Evolutionary conservation across 2,888 invertebrate genomes (phyloP).

Genomic region (Chrysodeixis includens): DNA sequence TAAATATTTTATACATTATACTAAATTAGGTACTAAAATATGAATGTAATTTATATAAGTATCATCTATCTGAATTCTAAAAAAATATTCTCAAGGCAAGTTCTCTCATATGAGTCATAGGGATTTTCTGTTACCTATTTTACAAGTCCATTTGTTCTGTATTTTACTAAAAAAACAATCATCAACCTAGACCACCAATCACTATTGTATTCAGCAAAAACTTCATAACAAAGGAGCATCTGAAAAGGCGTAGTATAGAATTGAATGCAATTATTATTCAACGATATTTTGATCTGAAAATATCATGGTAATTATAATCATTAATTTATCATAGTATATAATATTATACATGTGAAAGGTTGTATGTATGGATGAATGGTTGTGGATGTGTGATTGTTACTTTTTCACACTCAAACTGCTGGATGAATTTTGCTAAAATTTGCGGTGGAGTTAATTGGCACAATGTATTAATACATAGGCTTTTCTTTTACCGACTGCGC

Average conservation of each 20-base stretch:
- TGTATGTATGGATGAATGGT: too few species aligned
- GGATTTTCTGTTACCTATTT: background rate
- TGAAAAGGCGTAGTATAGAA: background rate
- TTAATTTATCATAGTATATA: too few species aligned
- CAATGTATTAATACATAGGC: too few species aligned
- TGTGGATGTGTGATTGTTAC: too few species aligned
- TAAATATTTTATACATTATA: constrained; percentile 13
- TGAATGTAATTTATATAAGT: too few species aligned
- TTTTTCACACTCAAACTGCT: too few species aligned
- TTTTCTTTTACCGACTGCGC: too few species aligned
- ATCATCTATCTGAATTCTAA: background rate
- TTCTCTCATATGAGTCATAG: background rate
- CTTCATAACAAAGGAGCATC: constrained; percentile 5
- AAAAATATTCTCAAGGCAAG: background rate
- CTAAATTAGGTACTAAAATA: background rate
- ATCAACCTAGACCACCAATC: background rate
- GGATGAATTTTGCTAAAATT: too few species aligned
- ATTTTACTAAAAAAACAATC: constrained; percentile 2
- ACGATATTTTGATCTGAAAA: background rate
- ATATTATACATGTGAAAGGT: too few species aligned
- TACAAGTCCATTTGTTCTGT: background rate
- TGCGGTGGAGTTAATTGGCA: too few species aligned
- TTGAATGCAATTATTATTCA: background rate
- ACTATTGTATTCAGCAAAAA: constrained; percentile 9
- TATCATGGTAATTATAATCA: background rate